Percentiles rank a stretch among this genome's conserved stretches.
Conservation (phyloP, 2,888 invertebrate species). For the Aromia moschata region DNA sequence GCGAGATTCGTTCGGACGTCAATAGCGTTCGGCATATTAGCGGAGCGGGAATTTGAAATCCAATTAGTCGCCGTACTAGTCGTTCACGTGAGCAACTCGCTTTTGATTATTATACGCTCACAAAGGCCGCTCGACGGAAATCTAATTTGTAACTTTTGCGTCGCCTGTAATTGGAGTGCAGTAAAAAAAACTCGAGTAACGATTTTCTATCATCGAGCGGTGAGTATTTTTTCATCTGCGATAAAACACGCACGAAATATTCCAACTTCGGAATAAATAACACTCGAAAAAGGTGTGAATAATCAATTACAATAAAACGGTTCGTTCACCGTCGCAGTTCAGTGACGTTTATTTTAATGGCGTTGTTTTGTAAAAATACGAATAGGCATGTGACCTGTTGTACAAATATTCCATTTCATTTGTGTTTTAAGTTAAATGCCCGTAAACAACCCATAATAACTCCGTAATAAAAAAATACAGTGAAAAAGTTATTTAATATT, state of each 20-base stretch:
- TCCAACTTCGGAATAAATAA: neutral
- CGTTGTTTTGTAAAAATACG: too few species aligned
- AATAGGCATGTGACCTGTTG: too few species aligned
- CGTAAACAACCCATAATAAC: too few species aligned
- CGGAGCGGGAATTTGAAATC: neutral
- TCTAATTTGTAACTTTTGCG: neutral
- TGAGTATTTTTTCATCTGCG: neutral
- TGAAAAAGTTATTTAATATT: too few species aligned
- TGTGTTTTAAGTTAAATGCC: too few species aligned
- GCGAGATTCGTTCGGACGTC: neutral
- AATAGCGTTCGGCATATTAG: neutral
- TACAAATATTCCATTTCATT: too few species aligned
- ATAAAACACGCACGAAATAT: neutral
- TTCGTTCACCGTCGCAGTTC: conserved; percentile 1
- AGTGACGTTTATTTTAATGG: neutral
- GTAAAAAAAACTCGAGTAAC: neutral
- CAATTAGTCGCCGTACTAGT: neutral
- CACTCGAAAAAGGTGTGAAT: neutral
- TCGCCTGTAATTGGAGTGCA: neutral
- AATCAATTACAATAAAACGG: neutral
- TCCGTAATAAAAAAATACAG: too few species aligned
- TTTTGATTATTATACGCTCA: neutral
- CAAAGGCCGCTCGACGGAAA: neutral
- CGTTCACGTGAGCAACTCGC: neutral
- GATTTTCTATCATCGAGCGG: neutral